phyloP scores from a whole-genome alignment of 2,888 invertebrate species.

The Vannuccia rotundouncinata region DNA sequence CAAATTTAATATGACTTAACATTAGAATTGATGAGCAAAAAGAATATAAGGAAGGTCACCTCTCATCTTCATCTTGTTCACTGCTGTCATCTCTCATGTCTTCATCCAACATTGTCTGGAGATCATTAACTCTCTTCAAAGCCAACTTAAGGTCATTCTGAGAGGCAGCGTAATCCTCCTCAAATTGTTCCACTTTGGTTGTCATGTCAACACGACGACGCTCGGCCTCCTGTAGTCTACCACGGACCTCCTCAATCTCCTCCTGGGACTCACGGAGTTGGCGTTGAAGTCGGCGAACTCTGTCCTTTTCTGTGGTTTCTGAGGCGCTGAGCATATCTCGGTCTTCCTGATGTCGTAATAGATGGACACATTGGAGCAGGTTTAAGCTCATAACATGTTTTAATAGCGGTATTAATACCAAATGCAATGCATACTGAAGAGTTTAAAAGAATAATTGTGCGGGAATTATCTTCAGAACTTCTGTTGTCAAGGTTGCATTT shows the following conservation, averaged over 20 bases:
- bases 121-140: conserved; percentile 76
- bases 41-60: no score
- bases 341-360: conserved; percentile 58
- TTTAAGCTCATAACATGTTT: no score
- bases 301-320: conserved; percentile 72
- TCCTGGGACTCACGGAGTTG: conserved; percentile 68
- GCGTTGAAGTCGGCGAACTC: conserved; percentile 67
- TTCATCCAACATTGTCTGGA: conserved; percentile 82
- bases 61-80: conserved; percentile 35
- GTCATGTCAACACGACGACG: background rate
- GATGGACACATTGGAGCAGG: no score
- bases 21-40: no score
- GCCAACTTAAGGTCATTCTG: conserved; percentile 73
- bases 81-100: conserved; percentile 48
- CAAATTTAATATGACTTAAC: no score
- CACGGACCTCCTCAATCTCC: conserved; percentile 66
- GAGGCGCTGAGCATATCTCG: conserved; percentile 37
- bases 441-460: no score
- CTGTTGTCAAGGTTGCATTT: no score
- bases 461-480: no score
- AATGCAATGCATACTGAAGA: no score
- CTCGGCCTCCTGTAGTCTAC: conserved; percentile 69
- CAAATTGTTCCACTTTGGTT: conserved; percentile 51
- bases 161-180: conserved; percentile 55
- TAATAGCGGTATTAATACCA: no score